phyloP scores from a whole-genome alignment of 1,140 invertebrate species.

The Phymorhynchus buccinoides region DNA sequence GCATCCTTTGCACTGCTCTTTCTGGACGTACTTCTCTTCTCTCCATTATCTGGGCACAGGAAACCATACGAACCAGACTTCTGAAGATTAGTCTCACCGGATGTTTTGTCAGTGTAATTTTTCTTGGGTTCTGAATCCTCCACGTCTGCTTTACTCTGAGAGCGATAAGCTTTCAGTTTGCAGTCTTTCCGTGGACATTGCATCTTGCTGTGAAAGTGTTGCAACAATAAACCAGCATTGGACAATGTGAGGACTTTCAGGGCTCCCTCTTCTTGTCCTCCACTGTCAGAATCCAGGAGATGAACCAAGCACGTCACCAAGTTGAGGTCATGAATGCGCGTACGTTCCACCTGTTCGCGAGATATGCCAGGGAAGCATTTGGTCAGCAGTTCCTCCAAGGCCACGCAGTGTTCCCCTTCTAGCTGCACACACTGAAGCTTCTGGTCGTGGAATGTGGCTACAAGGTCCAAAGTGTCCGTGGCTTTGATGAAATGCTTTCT shows the following conservation, averaged over 20 bases:
- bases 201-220: constrained; percentile 35
- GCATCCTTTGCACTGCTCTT: not conserved
- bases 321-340: constrained; percentile 6
- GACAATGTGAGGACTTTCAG: constrained; percentile 8
- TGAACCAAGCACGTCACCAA: constrained; percentile 10
- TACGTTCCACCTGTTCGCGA: constrained; percentile 1
- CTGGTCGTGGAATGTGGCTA: constrained; percentile 29
- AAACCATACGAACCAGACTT: not conserved
- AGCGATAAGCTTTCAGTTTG: not conserved
- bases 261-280: not conserved
- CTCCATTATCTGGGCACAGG: not conserved
- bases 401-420: constrained; percentile 31
- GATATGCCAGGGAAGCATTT: constrained; percentile 31
- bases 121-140: too few species aligned
- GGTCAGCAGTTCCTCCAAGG: constrained; percentile 22
- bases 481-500: not conserved
- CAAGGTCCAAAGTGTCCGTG: not conserved
- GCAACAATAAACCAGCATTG: constrained; percentile 24
- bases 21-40: not conserved
- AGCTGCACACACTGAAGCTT: constrained; percentile 22
- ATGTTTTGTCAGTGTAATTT: not conserved
- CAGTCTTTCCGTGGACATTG: constrained; percentile 24
- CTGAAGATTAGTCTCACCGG: not conserved
- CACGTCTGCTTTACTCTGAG: too few species aligned
- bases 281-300: constrained; percentile 11